Conservation (phyloP, 2,888 invertebrate species). For the Leucophenga montana region DNA sequence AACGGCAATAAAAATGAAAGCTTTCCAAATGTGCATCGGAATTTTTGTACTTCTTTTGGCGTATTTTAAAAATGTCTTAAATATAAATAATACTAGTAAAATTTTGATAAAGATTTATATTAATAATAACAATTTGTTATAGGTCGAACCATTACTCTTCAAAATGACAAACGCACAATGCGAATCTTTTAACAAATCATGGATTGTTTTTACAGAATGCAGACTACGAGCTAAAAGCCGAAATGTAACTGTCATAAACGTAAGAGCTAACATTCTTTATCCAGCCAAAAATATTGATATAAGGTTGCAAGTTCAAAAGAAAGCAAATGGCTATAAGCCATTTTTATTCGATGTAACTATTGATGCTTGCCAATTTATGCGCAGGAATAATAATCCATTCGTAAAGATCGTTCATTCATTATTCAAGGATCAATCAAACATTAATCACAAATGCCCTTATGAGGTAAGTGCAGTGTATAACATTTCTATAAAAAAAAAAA, state of each 20-base stretch:
- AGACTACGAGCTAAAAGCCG: neutral
- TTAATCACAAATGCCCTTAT: conserved; percentile 21
- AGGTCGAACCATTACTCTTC: too few species aligned
- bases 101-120: too few species aligned
- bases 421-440: neutral
- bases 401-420: neutral
- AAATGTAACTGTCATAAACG: neutral
- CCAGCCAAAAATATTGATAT: neutral
- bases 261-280: neutral
- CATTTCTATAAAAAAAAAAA: neutral
- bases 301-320: neutral
- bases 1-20: too few species aligned
- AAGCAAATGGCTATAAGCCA: conserved; percentile 13
- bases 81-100: too few species aligned
- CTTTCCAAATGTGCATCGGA: too few species aligned
- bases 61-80: too few species aligned
- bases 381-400: neutral
- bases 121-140: too few species aligned
- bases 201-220: neutral
- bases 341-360: neutral
- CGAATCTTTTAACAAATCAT: conserved; percentile 4
- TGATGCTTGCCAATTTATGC: neutral
- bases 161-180: neutral
- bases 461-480: conserved; percentile 26
- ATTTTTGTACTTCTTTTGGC: too few species aligned